Evolutionary conservation across 2,797 vertebrate genomes (phyloP), one percentile per base, ranked within the genome.

Genomic region (Capromys pilorides): DNA sequence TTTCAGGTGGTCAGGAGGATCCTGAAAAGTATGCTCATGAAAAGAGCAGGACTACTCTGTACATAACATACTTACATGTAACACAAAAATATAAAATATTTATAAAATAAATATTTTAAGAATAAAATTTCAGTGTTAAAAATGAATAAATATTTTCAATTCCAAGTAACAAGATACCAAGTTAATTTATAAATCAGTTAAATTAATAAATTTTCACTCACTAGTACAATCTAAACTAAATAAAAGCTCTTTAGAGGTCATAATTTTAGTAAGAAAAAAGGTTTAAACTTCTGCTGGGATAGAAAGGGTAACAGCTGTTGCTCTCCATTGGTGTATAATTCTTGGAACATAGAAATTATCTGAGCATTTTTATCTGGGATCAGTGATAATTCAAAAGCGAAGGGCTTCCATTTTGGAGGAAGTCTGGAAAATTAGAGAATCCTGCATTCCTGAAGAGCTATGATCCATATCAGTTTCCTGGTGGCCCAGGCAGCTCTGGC

Each of bases 191-290:
- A 80, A 51, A 41, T 71, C 19, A 86, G 41, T 59, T 81, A 78
- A 31, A 61, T 91, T 64, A 79, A 59, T 59, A 51, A 69, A 82
- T 73, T 86, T 49, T 57, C 24, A 85, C 24, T 36, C 18, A 94
- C 51, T 41, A 19, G 19, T 39, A 61, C 18, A 67, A 79, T 4
- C 11, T 41, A 5, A 79, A 89, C 88, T 78, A 88, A 83, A 83
- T 4, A 19, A 24, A 31, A 62, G 19, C 8, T 66, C 45, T 77
- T 82, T 59, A 45, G 61, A 24, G 24, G 73, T 4, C 39, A 92
- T 57, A 22, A 26, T 81, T 77, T 93, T 92, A 94, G 78, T 19
- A 93, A 28, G 31, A 41, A 89, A 88, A 41, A 8, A n/a, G 24
- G 21, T 41, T 22, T 61, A 75, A 28, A 77, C 9, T 77, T 77